These are phyloP conservation scores for Aldabrachelys gigantea DNA, from an alignment of 2,113 vertebrate genomes.

Conservation along the genomic window DNA sequence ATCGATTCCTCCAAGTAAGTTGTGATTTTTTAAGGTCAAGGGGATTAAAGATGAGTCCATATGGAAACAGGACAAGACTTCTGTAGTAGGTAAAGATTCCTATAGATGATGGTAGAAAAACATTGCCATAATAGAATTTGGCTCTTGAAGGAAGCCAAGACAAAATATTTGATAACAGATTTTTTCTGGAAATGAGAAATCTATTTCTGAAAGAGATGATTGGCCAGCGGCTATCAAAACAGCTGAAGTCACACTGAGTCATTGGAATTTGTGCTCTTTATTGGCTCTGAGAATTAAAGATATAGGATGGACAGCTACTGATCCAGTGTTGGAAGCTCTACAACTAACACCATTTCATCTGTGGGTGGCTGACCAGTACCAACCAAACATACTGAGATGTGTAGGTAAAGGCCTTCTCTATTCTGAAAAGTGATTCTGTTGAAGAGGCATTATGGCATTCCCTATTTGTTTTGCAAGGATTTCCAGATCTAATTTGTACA, in stretches of 20 bases:
- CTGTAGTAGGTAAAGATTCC: neutral
- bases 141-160: neutral
- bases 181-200: constrained; percentile 51
- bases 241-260: constrained; percentile 59
- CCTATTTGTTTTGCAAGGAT: constrained; percentile 30
- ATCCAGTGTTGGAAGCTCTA: constrained; percentile 57
- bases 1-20: neutral
- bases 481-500: constrained; percentile 47
- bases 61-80: neutral
- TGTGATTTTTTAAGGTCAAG: neutral
- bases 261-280: constrained; percentile 66
- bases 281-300: constrained; percentile 61
- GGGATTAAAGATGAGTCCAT: neutral
- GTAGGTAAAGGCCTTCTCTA: constrained; percentile 55
- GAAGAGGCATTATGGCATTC: constrained; percentile 56
- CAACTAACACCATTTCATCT: neutral
- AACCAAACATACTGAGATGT: constrained; percentile 46
- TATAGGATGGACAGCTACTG: constrained; percentile 55
- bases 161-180: constrained; percentile 23
- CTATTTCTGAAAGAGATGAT: constrained; percentile 38
- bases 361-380: constrained; percentile 63
- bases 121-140: neutral
- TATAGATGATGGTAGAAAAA: constrained; percentile 6
- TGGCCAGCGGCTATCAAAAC: constrained; percentile 35
- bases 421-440: constrained; percentile 59